phyloP scores from a whole-genome alignment of 2,888 invertebrate genomes.

The Polydrusus pterygomalis region DNA sequence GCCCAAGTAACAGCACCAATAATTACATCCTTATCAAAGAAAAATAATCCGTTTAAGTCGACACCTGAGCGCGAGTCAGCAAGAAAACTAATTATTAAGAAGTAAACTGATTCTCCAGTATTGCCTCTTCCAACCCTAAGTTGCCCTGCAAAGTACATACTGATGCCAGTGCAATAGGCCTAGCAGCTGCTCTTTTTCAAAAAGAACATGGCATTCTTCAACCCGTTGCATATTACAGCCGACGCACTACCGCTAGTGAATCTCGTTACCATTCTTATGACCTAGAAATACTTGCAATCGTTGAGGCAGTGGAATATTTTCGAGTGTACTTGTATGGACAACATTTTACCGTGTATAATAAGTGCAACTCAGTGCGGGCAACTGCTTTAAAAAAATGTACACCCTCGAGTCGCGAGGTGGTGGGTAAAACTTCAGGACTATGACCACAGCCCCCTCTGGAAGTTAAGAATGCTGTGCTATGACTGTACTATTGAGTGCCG shows the following conservation, averaged over 20 bases:
- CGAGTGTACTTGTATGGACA: constrained; percentile 56
- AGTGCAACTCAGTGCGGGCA: constrained; percentile 58
- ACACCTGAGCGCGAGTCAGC: too few species aligned
- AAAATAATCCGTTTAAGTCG: constrained; percentile 45
- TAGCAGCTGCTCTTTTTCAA: constrained; percentile 48
- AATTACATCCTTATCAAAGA: constrained; percentile 52
- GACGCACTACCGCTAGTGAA: constrained; percentile 53
- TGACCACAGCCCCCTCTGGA: too few species aligned
- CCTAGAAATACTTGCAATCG: constrained; percentile 57
- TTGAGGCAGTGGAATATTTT: constrained; percentile 32
- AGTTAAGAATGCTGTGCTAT: too few species aligned
- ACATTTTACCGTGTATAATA: constrained; percentile 58
- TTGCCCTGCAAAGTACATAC: constrained; percentile 50
- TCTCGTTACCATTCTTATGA: constrained; percentile 58
- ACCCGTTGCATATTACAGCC: constrained; percentile 57
- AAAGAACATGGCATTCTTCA: constrained; percentile 44
- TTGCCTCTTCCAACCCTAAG: constrained; percentile 49
- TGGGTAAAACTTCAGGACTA: constrained; percentile 15
- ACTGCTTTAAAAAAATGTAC: constrained; percentile 9
- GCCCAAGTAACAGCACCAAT: constrained; percentile 52
- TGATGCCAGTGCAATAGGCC: constrained; percentile 49
- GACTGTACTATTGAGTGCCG: constrained; percentile 50
- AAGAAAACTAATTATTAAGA: constrained; percentile 49
- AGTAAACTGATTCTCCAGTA: constrained; percentile 50
- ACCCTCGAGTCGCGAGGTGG: constrained; percentile 14